phyloP scores from a whole-genome alignment of 1,140 invertebrate genomes.

The Octopus sinensis region DNA sequence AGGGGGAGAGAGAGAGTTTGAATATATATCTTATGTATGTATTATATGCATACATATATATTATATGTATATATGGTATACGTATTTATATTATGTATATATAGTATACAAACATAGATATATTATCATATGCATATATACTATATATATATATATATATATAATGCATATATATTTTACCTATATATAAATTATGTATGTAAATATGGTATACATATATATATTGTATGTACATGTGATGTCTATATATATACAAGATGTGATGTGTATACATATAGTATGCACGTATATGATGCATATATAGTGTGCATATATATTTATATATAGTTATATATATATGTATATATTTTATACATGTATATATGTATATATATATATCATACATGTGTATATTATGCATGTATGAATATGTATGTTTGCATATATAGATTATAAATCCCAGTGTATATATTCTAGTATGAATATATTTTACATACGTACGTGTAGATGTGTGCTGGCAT shows the following conservation, averaged over 20 bases:
- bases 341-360: not conserved
- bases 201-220: too few species aligned
- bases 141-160: too few species aligned
- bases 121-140: too few species aligned
- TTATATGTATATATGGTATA: not conserved
- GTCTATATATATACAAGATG: not conserved
- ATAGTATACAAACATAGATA: not conserved
- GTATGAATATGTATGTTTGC: not conserved
- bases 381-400: not conserved
- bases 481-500: too few species aligned
- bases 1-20: too few species aligned
- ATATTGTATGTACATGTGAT: too few species aligned
- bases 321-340: not conserved
- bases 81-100: not conserved
- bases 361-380: not conserved
- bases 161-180: too few species aligned
- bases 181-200: too few species aligned
- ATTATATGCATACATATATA: not conserved
- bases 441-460: too few species aligned
- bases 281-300: not conserved
- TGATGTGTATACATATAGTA: not conserved
- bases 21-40: not conserved
- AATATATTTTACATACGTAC: too few species aligned
- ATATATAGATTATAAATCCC: too few species aligned
- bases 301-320: not conserved